Conservation (phyloP, 2,113 vertebrate species). For the Vimba vimba region DNA sequence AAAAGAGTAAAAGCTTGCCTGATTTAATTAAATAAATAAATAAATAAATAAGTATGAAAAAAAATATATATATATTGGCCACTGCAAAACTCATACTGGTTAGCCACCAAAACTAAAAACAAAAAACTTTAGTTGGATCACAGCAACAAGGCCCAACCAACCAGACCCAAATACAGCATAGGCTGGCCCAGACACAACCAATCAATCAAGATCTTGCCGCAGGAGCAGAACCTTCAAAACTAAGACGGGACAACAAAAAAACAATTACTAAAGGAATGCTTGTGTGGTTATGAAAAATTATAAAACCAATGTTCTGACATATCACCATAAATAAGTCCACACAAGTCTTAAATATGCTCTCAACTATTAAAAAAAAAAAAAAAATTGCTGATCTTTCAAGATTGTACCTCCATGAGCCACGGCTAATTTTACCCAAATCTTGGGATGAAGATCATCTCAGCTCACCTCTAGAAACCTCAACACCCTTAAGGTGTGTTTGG, state of each 20-base stretch:
- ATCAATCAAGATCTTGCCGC: constrained; percentile 45
- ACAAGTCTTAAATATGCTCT: constrained; percentile 26
- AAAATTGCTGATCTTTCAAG: background rate
- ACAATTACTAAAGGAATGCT: constrained; percentile 48
- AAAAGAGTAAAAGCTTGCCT: background rate
- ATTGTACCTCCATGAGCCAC: constrained; percentile 49
- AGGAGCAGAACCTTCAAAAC: constrained; percentile 43
- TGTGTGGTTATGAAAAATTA: constrained; percentile 13
- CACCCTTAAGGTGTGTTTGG: constrained; percentile 69
- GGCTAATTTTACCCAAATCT: constrained; percentile 75
- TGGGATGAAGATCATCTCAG: constrained; percentile 19
- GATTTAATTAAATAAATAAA: background rate
- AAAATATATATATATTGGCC: too few species aligned
- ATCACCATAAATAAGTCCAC: constrained; percentile 27
- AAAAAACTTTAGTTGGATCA: background rate
- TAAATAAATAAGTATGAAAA: background rate
- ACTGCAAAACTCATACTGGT: background rate
- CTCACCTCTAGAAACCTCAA: constrained; percentile 55
- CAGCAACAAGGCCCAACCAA: background rate
- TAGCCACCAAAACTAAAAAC: background rate
- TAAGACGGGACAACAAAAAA: constrained; percentile 39
- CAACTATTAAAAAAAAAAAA: background rate
- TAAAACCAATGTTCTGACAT: constrained; percentile 34
- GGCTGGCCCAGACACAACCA: constrained; percentile 43
- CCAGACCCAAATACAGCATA: constrained; percentile 1